Evolutionary conservation across 2,113 vertebrate genomes (phyloP).

Genomic region (Picathartes gymnocephalus): DNA sequence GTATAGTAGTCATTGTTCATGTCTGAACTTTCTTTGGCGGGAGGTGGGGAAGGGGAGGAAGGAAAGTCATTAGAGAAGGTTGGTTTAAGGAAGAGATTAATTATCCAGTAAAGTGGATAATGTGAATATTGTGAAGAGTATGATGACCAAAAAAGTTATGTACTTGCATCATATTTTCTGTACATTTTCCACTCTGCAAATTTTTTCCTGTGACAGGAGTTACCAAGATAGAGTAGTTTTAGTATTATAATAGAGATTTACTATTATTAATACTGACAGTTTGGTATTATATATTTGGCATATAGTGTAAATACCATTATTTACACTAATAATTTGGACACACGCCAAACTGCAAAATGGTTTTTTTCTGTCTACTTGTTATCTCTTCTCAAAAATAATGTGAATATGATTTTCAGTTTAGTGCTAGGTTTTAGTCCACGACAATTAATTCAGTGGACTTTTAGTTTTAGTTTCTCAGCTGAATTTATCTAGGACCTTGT

Average conservation of each 20-base stretch:
- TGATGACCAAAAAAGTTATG: neutral
- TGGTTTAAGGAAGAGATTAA: constrained; percentile 13
- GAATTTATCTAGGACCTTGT: neutral
- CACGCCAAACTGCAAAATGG: neutral
- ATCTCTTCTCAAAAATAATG: neutral
- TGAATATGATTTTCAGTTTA: neutral
- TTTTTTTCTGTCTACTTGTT: neutral
- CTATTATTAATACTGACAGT: neutral
- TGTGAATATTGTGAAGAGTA: neutral
- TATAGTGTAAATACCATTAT: neutral
- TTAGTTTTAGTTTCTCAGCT: neutral
- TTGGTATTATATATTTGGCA: neutral
- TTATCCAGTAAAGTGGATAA: neutral
- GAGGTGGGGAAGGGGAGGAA: rapidly evolving
- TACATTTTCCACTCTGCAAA: constrained; percentile 2
- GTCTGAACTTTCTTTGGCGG: neutral
- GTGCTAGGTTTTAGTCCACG: neutral
- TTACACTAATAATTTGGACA: neutral
- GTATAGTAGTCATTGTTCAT: neutral
- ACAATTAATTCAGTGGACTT: neutral
- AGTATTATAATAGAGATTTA: neutral
- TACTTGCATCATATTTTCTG: constrained; percentile 43
- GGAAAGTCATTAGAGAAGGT: neutral
- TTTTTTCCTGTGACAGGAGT: neutral
- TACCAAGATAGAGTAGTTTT: neutral